A percentile compares a stretch with the other conserved stretches of the same genome.
phyloP scores from a whole-genome alignment of 37 sponge, comb jelly and placozoan species.

The Diacarnus erythraeanus region DNA sequence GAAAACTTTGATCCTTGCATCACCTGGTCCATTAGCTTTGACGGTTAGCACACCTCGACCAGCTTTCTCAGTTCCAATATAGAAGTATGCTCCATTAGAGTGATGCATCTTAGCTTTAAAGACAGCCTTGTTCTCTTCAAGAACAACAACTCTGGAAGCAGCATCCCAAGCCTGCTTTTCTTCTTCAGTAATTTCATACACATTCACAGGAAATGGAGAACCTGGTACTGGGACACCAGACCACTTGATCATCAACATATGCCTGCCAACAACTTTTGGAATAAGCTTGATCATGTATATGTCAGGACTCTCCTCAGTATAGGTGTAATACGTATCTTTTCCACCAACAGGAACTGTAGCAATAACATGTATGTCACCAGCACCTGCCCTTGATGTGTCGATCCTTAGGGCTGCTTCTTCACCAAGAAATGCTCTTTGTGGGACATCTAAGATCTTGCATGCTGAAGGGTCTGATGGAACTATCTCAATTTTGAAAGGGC shows the following conservation, averaged over 20 bases:
- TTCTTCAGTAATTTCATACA: slow-evolving; percentile 11
- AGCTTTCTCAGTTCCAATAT: slow-evolving; percentile 21
- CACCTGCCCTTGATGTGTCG: slow-evolving; percentile 50
- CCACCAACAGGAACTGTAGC: slow-evolving; percentile 28
- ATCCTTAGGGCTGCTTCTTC: slow-evolving; percentile 36
- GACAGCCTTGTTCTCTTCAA: slow-evolving; percentile 30
- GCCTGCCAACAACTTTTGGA: slow-evolving; percentile 49
- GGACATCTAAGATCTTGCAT: slow-evolving; percentile 28
- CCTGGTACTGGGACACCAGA: slow-evolving; percentile 34
- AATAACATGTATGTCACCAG: slow-evolving; percentile 32
- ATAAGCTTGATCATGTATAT: slow-evolving; percentile 36
- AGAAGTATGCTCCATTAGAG: slow-evolving; percentile 8
- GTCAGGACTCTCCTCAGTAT: slow-evolving; percentile 27
- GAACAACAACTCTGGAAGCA: slow-evolving; percentile 42
- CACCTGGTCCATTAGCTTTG: slow-evolving; percentile 30
- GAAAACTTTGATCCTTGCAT: slow-evolving; percentile 15
- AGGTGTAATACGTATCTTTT: background rate
- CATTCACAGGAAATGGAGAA: slow-evolving; percentile 35
- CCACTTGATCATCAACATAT: slow-evolving; percentile 46
- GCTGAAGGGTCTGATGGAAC: slow-evolving; percentile 14
- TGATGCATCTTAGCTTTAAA: slow-evolving; percentile 4
- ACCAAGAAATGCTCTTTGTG: slow-evolving; percentile 15
- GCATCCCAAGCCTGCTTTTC: background rate
- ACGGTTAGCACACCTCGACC: slow-evolving; percentile 47
- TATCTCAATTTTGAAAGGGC: slow-evolving; percentile 74